Conservation (phyloP, 2,797 vertebrate genomes). For the Falco biarmicus region DNA sequence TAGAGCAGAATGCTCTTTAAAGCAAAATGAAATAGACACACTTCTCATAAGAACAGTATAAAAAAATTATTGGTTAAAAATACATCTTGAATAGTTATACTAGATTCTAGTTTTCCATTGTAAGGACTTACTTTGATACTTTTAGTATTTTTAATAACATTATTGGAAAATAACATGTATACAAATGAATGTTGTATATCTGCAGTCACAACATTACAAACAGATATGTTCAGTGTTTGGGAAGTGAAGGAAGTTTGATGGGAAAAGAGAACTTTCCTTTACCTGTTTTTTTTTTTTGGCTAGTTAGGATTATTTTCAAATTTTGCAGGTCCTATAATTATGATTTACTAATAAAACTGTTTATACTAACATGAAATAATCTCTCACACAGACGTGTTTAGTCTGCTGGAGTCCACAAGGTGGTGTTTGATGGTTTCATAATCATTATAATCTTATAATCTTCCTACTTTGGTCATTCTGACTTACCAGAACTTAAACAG, state of each 20-base stretch:
- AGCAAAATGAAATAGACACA: background rate
- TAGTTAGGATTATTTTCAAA: background rate
- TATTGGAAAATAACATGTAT: background rate
- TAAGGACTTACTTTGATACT: background rate
- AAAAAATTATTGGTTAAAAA: background rate
- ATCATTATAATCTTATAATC: background rate
- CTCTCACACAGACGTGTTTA: background rate
- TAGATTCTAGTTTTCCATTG: background rate
- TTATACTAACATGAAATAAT: background rate
- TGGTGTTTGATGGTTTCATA: conserved; percentile 31
- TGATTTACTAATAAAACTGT: background rate
- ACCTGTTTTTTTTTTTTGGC: background rate
- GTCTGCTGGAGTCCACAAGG: conserved; percentile 27
- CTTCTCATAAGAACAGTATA: background rate
- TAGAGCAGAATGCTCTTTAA: background rate
- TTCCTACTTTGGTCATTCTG: background rate
- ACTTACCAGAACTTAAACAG: background rate
- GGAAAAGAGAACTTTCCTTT: background rate
- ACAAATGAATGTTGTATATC: background rate
- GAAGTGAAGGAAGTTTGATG: background rate
- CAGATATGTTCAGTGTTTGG: background rate
- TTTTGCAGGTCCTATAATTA: background rate
- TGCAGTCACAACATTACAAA: background rate
- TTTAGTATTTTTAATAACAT: background rate
- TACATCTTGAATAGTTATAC: no score